phyloP scores from a whole-genome alignment of 2,113 vertebrate genomes.

The Dicentrarchus labrax region DNA sequence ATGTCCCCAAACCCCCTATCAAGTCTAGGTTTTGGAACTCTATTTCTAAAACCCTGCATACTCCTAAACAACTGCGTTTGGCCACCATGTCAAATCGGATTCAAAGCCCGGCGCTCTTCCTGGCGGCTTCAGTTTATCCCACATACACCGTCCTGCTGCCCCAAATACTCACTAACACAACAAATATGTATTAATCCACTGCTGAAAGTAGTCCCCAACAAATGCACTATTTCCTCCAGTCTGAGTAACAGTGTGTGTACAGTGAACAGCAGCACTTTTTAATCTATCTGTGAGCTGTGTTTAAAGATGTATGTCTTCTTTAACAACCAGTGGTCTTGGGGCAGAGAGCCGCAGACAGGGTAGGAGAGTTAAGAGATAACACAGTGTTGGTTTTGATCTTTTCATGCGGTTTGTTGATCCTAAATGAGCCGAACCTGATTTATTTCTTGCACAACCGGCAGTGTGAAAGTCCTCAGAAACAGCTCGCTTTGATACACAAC shows the following conservation, averaged over 20 bases:
- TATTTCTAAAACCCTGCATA: too few species aligned
- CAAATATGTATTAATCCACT: background rate
- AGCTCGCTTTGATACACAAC: background rate
- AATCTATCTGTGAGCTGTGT: background rate
- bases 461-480: background rate
- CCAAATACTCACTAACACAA: too few species aligned
- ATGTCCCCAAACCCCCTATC: too few species aligned
- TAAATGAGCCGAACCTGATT: background rate
- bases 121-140: background rate
- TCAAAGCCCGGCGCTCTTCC: too few species aligned
- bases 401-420: conserved; percentile 1
- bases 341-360: too few species aligned
- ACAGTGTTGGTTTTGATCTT: background rate
- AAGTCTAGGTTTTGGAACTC: too few species aligned
- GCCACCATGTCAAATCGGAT: too few species aligned
- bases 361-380: background rate
- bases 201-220: background rate
- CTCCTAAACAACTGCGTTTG: too few species aligned
- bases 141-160: background rate
- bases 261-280: background rate
- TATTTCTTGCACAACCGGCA: background rate
- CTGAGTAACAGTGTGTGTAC: background rate
- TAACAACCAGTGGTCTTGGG: background rate
- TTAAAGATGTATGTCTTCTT: background rate
- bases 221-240: background rate